Evolutionary conservation across 2,888 invertebrate species (phyloP), one percentile per base, ranked within the genome.

Genomic region (Deilephila porcellus): DNA sequence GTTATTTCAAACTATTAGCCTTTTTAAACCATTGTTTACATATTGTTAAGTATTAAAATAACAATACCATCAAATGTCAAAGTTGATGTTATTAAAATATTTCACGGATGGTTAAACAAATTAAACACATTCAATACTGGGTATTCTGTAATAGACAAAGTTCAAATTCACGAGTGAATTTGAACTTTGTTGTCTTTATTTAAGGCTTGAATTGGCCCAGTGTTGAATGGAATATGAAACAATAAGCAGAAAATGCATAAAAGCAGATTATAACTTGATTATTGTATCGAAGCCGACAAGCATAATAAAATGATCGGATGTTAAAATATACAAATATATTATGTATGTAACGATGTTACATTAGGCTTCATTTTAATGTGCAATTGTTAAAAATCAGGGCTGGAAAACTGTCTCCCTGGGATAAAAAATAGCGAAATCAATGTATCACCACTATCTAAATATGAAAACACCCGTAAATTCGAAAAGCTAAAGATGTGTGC

Each of bases 51-150:
- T 32, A 71, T 29, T 60, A 59, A 59, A 62, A 60, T 62, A 25
- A 52, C 14, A 74, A 74, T 72, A 63, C 63, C 32, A 60, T 56
- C 71, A 73, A 60, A 74, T 72, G 73, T 72, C 71, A 70, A 74
- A 74, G 82, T 83, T 84, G 82, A 82, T 79, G 75, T 79, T 85
- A 88, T 86, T 86, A 87, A 84, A 32, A 80, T 79, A 78, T 78
- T 84, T 84, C 77, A 86, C 91, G 88, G 86, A 87, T 92, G 92
- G 90, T 89, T 88, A 88, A 88, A 91, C 91, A 87, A 64, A 75
- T 76, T 86, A 86, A 90, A 87, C 83, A 80, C 75, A 77, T 76
- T 70, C 72, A 14, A 73, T 74, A 72, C 71, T 71, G 73, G 76
- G 45, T 52, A 37, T 67, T 52, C 52, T 67, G 45, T n/a, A n/a